Evolutionary conservation across 1,140 invertebrate species (phyloP).

Genomic region (Drosophila tropicalis): DNA sequence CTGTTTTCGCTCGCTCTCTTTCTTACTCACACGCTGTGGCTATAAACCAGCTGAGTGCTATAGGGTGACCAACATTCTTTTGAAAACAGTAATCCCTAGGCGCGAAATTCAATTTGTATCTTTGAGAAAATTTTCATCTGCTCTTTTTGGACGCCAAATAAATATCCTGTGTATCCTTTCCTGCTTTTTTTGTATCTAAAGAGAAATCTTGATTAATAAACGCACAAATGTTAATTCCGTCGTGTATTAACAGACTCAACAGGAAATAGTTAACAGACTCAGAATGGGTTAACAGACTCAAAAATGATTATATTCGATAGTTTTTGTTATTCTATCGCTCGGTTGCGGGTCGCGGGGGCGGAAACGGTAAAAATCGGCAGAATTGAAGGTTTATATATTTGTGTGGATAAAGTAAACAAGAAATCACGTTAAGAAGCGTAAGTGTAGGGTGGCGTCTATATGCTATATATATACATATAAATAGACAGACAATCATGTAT

Average conservation of each 20-base stretch:
- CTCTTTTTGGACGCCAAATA: too few relatives aligned
- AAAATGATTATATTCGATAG: neutral
- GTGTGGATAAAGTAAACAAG: slow-evolving; percentile 12
- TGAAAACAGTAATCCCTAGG: too few relatives aligned
- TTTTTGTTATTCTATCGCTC: neutral
- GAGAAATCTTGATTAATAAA: neutral
- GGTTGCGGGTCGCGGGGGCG: neutral
- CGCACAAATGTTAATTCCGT: neutral
- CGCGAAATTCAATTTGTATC: too few relatives aligned
- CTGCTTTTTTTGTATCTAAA: too few relatives aligned
- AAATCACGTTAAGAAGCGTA: slow-evolving; percentile 8
- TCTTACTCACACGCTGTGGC: too few relatives aligned
- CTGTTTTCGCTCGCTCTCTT: too few relatives aligned
- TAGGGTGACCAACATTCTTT: too few relatives aligned
- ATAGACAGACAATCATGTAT: neutral
- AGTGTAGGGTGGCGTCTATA: neutral
- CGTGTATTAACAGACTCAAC: neutral
- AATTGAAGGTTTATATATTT: slow-evolving; percentile 12
- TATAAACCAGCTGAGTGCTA: too few relatives aligned
- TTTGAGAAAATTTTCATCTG: too few relatives aligned
- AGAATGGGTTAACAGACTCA: neutral
- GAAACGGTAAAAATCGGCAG: neutral
- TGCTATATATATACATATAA: neutral
- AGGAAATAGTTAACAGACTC: neutral
- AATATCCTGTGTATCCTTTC: too few relatives aligned